A percentile compares a stretch with the other conserved stretches of the same genome.
These are phyloP conservation scores for Acipenser transmontanus DNA, from an alignment of 2,797 vertebrate species.

Conservation along the genomic window DNA sequence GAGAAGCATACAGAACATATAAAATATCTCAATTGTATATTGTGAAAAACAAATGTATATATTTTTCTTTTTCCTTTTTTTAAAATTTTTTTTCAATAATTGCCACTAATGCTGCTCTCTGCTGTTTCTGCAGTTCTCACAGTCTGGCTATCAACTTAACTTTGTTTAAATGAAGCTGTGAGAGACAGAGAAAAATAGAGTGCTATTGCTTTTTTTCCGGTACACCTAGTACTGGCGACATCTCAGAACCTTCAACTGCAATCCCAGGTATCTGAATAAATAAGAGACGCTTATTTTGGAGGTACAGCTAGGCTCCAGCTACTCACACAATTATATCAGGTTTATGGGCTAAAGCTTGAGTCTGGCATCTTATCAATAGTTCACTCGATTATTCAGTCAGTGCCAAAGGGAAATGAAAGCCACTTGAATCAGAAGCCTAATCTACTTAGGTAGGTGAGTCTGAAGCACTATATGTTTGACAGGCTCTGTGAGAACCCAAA, in stretches of 20 bases:
- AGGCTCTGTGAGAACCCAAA: neutral
- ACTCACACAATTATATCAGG: too few species aligned
- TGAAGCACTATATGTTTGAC: constrained; percentile 18
- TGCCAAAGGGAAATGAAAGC: constrained; percentile 17
- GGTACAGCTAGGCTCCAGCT: too few species aligned
- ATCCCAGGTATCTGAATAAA: too few species aligned
- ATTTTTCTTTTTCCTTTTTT: neutral
- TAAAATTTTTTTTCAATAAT: neutral
- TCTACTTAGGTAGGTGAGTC: constrained; percentile 20
- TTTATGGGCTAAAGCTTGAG: too few species aligned
- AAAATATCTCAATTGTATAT: constrained; percentile 10
- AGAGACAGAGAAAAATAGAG: neutral
- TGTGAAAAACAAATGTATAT: constrained; percentile 15
- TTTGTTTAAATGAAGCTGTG: neutral
- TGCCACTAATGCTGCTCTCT: neutral
- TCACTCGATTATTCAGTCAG: constrained; percentile 16
- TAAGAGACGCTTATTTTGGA: too few species aligned
- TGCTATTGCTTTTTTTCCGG: constrained; percentile 28
- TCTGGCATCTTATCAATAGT: neutral
- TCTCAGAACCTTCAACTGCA: too few species aligned
- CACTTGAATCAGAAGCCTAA: constrained; percentile 20
- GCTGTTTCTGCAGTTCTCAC: neutral
- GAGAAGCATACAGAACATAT: constrained; percentile 51
- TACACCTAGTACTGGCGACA: too few species aligned
- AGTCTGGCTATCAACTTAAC: neutral